Evolutionary conservation across 2,888 invertebrate species (phyloP), one percentile per base, ranked within the genome.

Genomic region (Pherbina coryleti): DNA sequence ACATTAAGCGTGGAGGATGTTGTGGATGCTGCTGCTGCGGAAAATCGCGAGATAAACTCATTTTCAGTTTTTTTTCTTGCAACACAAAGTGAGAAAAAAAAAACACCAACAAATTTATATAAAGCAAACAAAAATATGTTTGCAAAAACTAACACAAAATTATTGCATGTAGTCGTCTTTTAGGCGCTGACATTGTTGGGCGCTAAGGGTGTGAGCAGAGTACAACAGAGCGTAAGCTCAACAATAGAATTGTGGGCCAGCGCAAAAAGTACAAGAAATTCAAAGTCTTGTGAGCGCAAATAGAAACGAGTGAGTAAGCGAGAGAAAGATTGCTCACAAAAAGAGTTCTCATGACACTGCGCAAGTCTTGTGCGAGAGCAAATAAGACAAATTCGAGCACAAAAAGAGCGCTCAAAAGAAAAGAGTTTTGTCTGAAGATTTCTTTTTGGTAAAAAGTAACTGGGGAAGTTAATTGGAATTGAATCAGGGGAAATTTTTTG

Each of bases 161-260:
- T 14, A 22, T 62, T 25, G 31, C 31, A 5, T 17, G 5, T 34
- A 11, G 31, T 75, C 22, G 28, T 69, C 14, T 22, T 67, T 19
- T 76, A 44, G 34, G 60, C 62, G 49, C 62, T 70, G 25, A 19
- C 53, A 25, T 55, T 67, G 25, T 67, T 19, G 49, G 28, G 28
- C 17, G 19, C 11, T 14, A 60, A 11, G n/a, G n/a, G n/a, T 31
- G 44, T 66, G 37, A 53, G 7, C 14, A 34, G 34, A 78, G 75
- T 66, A 72, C 70, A 78, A 73, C 73, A 69, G 72, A 73, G 73
- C 73, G 76, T 51, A 7, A 19, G 55, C 55, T 64, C 34, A 31
- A 14, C 5, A 28, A 28, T 22, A 60, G 57, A 22, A 60, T 4
- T 60, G 11, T 7, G 25, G 55, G 57, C 1, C 25, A 60, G 25